Conservation (phyloP, 2,797 vertebrate species). For the Microctenopoma stevenorrisi region DNA sequence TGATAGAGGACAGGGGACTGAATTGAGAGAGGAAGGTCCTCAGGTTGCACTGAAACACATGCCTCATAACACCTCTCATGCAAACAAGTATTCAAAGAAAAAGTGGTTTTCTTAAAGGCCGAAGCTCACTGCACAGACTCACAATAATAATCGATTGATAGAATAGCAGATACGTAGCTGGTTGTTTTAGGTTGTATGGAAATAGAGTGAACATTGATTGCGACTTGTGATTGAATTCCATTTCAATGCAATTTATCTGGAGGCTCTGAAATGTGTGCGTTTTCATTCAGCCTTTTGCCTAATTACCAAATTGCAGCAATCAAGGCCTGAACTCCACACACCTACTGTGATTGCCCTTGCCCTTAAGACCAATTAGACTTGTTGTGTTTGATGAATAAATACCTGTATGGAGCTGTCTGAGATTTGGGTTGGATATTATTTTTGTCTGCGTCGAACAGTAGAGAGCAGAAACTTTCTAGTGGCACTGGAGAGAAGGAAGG, state of each 20-base stretch:
- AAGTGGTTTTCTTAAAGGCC: conserved; percentile 2
- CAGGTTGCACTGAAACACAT: conserved; percentile 3
- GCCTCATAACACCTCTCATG: conserved; percentile 16
- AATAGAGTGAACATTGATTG: conserved; percentile 40
- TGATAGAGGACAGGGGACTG: conserved; percentile 31
- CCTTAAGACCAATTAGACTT: conserved; percentile 42
- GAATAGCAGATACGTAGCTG: conserved; percentile 1
- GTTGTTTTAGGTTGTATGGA: conserved; percentile 24
- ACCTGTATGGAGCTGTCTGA: conserved; percentile 18
- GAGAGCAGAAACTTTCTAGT: conserved; percentile 15
- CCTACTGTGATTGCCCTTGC: conserved; percentile 58
- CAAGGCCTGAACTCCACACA: conserved; percentile 23
- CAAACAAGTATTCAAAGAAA: conserved; percentile 13
- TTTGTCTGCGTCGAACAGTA: conserved; percentile 17
- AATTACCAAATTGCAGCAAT: conserved; percentile 56
- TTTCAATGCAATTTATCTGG: conserved; percentile 41
- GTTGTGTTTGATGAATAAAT: conserved; percentile 50
- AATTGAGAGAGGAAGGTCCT: conserved; percentile 28
- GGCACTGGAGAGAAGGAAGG: neutral
- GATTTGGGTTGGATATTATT: conserved; percentile 27
- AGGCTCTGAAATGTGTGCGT: conserved; percentile 26
- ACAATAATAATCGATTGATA: conserved; percentile 6
- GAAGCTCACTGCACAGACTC: conserved; percentile 10
- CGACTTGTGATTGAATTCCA: conserved; percentile 39
- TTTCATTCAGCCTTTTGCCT: conserved; percentile 33